Evolutionary conservation across 2,888 invertebrate genomes (phyloP).

Genomic region (Tiliacea aurago): DNA sequence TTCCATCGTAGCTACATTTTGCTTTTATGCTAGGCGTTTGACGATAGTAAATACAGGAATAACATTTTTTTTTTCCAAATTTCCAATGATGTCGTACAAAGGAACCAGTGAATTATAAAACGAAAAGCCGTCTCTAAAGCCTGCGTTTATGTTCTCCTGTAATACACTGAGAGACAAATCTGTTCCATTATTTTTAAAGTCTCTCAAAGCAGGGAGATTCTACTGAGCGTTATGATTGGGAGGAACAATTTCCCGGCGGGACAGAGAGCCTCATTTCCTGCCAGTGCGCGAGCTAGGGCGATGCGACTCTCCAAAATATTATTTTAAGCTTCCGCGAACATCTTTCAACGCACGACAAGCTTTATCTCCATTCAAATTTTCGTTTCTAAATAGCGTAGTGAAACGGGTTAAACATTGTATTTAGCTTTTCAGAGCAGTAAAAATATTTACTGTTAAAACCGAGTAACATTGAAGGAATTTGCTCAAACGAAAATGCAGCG

Average conservation of each 20-base stretch:
- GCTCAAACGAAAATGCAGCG: slow-evolving; percentile 42
- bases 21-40: slow-evolving; percentile 34
- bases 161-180: slow-evolving; percentile 84
- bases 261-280: slow-evolving; percentile 89
- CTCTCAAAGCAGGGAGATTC: slow-evolving; percentile 84
- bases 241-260: slow-evolving; percentile 89
- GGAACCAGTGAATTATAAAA: slow-evolving; percentile 65
- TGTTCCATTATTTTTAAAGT: slow-evolving; percentile 84
- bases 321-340: slow-evolving; percentile 87
- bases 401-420: slow-evolving; percentile 62
- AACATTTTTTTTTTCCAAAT: slow-evolving; percentile 14
- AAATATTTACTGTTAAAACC: slow-evolving; percentile 51
- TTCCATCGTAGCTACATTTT: slow-evolving; percentile 39
- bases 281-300: slow-evolving; percentile 77
- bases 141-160: slow-evolving; percentile 73
- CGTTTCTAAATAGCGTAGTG: slow-evolving; percentile 58
- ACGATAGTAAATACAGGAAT: slow-evolving; percentile 35
- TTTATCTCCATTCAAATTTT: slow-evolving; percentile 74
- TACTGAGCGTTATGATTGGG: slow-evolving; percentile 87
- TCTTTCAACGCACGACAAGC: slow-evolving; percentile 83
- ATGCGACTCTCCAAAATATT: slow-evolving; percentile 85
- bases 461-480: slow-evolving; percentile 47
- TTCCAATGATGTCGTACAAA: slow-evolving; percentile 33
- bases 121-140: slow-evolving; percentile 67
- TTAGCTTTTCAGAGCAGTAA: slow-evolving; percentile 48